These are phyloP conservation scores for Parnassius mnemosyne DNA, from an alignment of 2,888 invertebrate species.

Conservation along the genomic window DNA sequence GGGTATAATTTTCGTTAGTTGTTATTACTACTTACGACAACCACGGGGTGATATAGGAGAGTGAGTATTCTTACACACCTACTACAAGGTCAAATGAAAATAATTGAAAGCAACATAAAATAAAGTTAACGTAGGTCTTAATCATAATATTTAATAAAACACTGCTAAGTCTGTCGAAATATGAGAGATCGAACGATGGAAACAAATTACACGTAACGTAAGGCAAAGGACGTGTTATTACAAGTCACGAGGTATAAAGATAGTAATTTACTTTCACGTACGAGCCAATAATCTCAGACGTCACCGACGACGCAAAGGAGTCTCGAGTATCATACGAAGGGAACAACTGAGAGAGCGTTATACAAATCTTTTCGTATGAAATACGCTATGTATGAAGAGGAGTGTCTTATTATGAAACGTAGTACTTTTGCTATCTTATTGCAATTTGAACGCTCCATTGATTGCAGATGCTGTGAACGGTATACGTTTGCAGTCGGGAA, in stretches of 20 bases:
- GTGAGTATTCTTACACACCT: no score
- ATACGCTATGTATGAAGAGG: constrained; percentile 33
- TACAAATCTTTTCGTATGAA: constrained; percentile 14
- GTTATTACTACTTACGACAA: no score
- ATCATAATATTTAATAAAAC: constrained; percentile 18
- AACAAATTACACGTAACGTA: constrained; percentile 21
- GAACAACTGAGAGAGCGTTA: constrained; percentile 9
- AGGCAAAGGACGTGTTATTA: constrained; percentile 23
- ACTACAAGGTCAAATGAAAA: no score
- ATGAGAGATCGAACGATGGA: constrained; percentile 13
- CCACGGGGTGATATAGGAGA: no score
- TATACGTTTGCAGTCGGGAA: constrained; percentile 62
- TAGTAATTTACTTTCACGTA: constrained; percentile 32
- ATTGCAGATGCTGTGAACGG: constrained; percentile 74
- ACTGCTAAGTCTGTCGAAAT: constrained; percentile 4
- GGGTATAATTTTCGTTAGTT: no score
- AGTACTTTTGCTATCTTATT: constrained; percentile 74
- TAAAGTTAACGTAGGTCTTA: constrained; percentile 11
- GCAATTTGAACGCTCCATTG: constrained; percentile 79
- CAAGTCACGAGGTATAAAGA: constrained; percentile 24
- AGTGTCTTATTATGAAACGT: constrained; percentile 63
- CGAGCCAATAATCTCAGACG: constrained; percentile 31
- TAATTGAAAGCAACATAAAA: no score
- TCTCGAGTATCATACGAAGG: constrained; percentile 23
- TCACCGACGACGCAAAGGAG: constrained; percentile 28